Evolutionary conservation across 2,888 invertebrate genomes (phyloP).

Genomic region (Leptogaster cylindrica): DNA sequence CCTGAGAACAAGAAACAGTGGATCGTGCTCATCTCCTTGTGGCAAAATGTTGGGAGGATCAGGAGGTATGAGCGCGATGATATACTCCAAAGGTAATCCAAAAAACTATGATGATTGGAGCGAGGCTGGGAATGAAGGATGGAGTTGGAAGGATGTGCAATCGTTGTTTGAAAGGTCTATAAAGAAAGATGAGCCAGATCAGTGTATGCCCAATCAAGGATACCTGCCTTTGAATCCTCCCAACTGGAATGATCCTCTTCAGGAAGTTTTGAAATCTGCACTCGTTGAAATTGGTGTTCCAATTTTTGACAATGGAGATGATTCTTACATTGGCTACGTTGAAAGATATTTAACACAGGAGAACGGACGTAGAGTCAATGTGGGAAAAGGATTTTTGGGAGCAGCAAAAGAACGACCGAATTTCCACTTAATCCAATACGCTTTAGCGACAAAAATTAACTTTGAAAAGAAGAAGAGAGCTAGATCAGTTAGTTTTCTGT

Average conservation of each 20-base stretch:
- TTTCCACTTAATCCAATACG: constrained; percentile 66
- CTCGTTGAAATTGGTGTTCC: constrained; percentile 60
- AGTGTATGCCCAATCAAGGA: too few species aligned
- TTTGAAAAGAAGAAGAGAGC: constrained; percentile 63
- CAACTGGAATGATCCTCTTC: too few species aligned
- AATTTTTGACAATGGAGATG: constrained; percentile 56
- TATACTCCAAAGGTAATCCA: constrained; percentile 67
- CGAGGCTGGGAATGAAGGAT: constrained; percentile 64
- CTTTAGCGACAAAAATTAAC: constrained; percentile 65
- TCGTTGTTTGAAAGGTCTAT: constrained; percentile 64
- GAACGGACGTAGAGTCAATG: constrained; percentile 75
- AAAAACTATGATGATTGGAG: constrained; percentile 67
- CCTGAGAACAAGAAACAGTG: constrained; percentile 50
- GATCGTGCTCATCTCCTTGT: constrained; percentile 65
- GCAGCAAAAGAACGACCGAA: constrained; percentile 64
- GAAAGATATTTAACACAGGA: constrained; percentile 63
- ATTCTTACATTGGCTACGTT: constrained; percentile 63
- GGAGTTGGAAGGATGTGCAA: constrained; percentile 65
- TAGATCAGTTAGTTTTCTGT: constrained; percentile 60
- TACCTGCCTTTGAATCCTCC: too few species aligned
- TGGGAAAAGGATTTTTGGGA: constrained; percentile 74
- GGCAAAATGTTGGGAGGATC: constrained; percentile 72
- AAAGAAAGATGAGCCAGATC: too few species aligned
- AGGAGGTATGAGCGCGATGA: constrained; percentile 68
- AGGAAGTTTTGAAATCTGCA: too few species aligned